phyloP scores from a whole-genome alignment of 2,797 vertebrate genomes.

The Spinus pinus region DNA sequence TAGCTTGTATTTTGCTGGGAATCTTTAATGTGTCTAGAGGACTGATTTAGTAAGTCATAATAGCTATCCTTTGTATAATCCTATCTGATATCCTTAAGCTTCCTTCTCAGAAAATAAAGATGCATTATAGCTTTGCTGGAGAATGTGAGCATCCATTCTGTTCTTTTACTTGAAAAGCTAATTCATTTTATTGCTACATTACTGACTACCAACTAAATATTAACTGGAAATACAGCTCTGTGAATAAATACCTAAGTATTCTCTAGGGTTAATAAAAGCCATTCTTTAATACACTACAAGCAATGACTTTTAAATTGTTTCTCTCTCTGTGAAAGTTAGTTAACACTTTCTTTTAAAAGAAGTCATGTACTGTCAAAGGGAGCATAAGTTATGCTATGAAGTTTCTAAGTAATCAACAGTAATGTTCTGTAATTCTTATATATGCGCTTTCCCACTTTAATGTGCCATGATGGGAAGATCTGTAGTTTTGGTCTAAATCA shows the following conservation, averaged over 20 bases:
- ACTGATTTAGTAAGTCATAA: neutral
- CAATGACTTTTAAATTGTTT: neutral
- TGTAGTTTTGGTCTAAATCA: fast-evolving
- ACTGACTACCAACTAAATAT: constrained; percentile 13
- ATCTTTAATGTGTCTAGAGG: neutral
- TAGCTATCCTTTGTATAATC: neutral
- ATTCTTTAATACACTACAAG: neutral
- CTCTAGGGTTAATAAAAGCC: neutral
- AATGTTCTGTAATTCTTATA: neutral
- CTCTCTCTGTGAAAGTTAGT: neutral
- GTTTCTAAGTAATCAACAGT: neutral
- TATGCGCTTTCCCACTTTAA: neutral
- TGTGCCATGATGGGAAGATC: neutral
- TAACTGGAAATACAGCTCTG: neutral
- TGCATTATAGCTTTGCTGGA: neutral
- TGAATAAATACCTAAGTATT: neutral
- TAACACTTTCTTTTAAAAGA: neutral
- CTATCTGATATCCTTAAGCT: neutral
- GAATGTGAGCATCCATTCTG: neutral
- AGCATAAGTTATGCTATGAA: neutral
- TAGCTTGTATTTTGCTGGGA: neutral
- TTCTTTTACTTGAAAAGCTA: neutral
- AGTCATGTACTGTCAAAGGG: neutral
- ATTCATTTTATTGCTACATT: neutral
- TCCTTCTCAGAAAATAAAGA: constrained; percentile 1